Base-by-base conservation (phyloP, 2,797 vertebrate genomes). In the Saxicola maurus region DNA sequence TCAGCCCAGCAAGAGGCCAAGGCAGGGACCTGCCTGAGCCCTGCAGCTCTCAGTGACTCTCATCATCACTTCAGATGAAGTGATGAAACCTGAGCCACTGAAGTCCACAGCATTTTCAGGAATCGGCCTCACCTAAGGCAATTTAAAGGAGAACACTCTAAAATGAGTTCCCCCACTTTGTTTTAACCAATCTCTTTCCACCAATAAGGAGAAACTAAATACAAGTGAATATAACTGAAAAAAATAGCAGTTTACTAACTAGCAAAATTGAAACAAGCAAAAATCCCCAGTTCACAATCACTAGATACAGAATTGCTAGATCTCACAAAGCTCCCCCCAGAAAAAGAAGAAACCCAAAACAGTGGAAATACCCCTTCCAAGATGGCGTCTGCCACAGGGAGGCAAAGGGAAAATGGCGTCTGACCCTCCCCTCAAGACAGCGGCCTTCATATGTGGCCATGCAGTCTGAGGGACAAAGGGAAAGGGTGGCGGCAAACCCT, bases 401-500 rank as follows among this genome's bases (percentile, higher is more conserved):
- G 16, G 49, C 37, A 35, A 59, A 35, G 10, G n/a, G n/a, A 35
- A 59, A 68, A 60, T 17, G 13, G 13, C 0, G 0, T 60, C 37
- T 51, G 37, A 35, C 11, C 13, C 11, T 25, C 13, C 27, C 17
- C 9, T 35, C 17, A 17, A 30, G 4, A 25, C 17, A 35, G 13
- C 0, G 0, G n/a, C 25, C 19, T 35, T 51, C 45, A 35, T 2
- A 25, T 25, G 11, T 42, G n/a, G 17, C 53, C 17, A 9, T 10
- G 5, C 1, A 1, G n/a, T n/a, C 20, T 11, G 21, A 42, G 21
- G 42, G 20, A 42, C 17, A 42, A 42, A 37, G 27, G 43, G 13
- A 67, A 59, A 67, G 13, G 13, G 17, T 11, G 45, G 8, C 20
- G n/a, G n/a, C 37, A 35, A 59, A 17, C 17, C 37, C 13, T 42